Evolutionary conservation across 2,888 invertebrate genomes (phyloP).

Genomic region (Margaritifera margaritifera): DNA sequence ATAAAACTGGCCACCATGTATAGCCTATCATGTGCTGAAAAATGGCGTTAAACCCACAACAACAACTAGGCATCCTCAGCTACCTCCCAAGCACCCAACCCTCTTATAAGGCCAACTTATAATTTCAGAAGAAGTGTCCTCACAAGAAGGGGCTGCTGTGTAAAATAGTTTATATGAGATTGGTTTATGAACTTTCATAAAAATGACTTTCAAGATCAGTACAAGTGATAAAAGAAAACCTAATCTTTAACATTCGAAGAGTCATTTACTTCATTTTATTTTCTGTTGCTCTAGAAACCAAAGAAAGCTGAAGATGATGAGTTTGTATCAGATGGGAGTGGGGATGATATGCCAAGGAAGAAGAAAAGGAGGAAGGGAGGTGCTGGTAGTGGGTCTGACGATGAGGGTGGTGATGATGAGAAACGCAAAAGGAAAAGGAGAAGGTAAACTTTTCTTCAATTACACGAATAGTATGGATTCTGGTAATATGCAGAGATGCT

Average conservation of each 20-base stretch:
- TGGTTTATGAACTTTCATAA: slow-evolving; percentile 2
- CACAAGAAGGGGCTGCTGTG: not conserved
- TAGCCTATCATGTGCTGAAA: no score
- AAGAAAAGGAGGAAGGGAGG: slow-evolving; percentile 59
- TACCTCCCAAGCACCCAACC: no score
- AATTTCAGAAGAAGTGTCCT: no score
- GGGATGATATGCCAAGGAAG: slow-evolving; percentile 59
- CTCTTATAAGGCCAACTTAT: no score
- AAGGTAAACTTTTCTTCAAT: slow-evolving; percentile 10
- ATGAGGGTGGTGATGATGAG: slow-evolving; percentile 52
- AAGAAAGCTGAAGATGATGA: slow-evolving; percentile 63
- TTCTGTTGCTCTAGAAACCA: slow-evolving; percentile 27
- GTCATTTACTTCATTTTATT: not conserved
- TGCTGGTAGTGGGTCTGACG: slow-evolving; percentile 75
- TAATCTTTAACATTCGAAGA: not conserved
- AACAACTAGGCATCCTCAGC: no score
- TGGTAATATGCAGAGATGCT: not conserved
- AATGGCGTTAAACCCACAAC: no score
- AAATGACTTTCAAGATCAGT: slow-evolving; percentile 19
- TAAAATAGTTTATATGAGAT: not conserved
- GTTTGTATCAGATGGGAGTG: slow-evolving; percentile 62
- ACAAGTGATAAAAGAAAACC: not conserved
- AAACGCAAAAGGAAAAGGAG: slow-evolving; percentile 38
- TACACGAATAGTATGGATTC: no score
- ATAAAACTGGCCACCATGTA: no score